Base-by-base conservation (phyloP, 1,140 invertebrate species). In the Calliopsis andreniformis region DNA sequence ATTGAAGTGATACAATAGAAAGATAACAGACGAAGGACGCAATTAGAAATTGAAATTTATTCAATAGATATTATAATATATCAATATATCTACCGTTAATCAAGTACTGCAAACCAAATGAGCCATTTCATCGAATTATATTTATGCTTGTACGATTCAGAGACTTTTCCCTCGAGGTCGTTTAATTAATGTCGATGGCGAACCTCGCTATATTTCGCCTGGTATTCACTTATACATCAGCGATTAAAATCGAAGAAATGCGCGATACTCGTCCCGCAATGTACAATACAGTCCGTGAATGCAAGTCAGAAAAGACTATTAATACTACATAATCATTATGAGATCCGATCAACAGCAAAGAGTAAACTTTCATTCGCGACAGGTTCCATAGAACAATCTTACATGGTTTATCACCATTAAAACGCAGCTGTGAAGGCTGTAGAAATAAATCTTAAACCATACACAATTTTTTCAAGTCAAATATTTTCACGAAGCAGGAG, bases 11-110 rank as follows among this genome's bases (percentile, higher is more conserved):
- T 73, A 73, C 70, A 73, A 66, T 73, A 73, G 70, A 73, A 73
- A 73, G 70, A 73, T 73, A 66, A 75, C 71, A 28, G 62, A 67
- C 62, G 42, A 56, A 75, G 71, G 62, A 67, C 71, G 71, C 71
- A 67, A 75, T 75, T 75, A 56, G 62, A 75, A 75, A 75, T 75
- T 20, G 71, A 67, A 66, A 75, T 67, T 56, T 67, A 75, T 75
- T 75, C 14, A 67, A 20, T 56, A 66, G 39, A 67, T 12, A 32
- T 56, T 75, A 75, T 45, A 45, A 67, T 67, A 67, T 51, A 56
- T 56, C 16, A 39, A 67, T 67, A 67, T 67, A 56, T 42, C 49
- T 75, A 75, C 42, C n/a, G 51, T 75, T 66, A 62, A 66, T 75
- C 39, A 67, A 75, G 20, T 75, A 75, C 62, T 67, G 39, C 51